These are phyloP conservation scores for Diachasmimorpha longicaudata DNA, from an alignment of 1,140 invertebrate genomes.

Conservation along the genomic window DNA sequence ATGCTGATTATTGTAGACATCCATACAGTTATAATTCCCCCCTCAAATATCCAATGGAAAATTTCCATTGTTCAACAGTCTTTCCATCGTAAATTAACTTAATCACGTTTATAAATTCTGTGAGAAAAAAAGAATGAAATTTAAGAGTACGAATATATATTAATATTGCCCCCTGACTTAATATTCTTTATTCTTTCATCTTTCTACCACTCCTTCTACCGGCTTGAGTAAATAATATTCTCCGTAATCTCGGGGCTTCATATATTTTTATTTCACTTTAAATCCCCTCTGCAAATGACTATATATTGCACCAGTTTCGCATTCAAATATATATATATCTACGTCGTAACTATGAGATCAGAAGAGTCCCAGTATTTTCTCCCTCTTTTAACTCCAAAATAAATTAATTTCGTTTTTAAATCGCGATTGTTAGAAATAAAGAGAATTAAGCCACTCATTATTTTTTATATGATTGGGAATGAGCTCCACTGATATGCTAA, in stretches of 20 bases:
- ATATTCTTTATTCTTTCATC: neutral
- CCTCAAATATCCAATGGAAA: conserved; percentile 17
- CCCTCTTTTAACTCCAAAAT: neutral
- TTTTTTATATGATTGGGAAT: neutral
- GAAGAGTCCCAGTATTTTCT: neutral
- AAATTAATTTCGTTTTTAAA: neutral
- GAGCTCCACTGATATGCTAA: neutral
- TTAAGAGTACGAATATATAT: neutral
- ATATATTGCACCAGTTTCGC: neutral
- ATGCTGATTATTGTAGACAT: conserved; percentile 41
- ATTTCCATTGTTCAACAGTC: conserved; percentile 38
- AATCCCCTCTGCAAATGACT: neutral
- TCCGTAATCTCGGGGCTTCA: neutral
- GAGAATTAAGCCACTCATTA: neutral
- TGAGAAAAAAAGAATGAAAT: neutral
- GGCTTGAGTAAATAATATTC: neutral
- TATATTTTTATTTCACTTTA: neutral
- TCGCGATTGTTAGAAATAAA: neutral
- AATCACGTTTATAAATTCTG: conserved; percentile 17
- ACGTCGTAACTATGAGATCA: neutral
- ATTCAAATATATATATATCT: neutral
- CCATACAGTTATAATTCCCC: conserved; percentile 32
- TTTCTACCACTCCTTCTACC: neutral
- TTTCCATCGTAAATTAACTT: conserved; percentile 34
- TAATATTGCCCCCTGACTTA: neutral